These are phyloP conservation scores for Saccopteryx bilineata DNA, from an alignment of 2,113 vertebrate species.

Conservation along the genomic window DNA sequence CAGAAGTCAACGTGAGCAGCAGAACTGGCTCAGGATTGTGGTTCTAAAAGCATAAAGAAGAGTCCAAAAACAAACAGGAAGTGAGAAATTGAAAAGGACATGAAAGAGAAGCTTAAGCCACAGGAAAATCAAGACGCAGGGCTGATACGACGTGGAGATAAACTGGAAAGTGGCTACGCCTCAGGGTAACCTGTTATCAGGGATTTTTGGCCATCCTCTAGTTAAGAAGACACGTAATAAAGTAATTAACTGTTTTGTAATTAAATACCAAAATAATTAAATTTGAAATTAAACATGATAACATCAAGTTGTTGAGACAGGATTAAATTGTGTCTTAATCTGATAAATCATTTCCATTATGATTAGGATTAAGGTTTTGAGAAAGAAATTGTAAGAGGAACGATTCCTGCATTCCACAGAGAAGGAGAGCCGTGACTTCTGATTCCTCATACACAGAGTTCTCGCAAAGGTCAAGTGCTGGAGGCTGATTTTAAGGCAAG, in stretches of 20 bases:
- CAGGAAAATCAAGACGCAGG: constrained; percentile 7
- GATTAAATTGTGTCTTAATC: constrained; percentile 87
- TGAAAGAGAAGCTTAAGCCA: not conserved
- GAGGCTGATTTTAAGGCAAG: not conserved
- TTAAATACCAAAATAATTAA: constrained; percentile 90
- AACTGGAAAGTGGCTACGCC: constrained; percentile 61
- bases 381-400: constrained; percentile 47
- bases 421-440: not conserved
- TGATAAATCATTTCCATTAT: constrained; percentile 85
- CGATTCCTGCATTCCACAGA: not conserved
- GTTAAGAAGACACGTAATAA: constrained; percentile 85
- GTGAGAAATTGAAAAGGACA: not conserved
- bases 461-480: not conserved
- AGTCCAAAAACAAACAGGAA: fast-evolving
- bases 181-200: constrained; percentile 65
- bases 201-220: constrained; percentile 77
- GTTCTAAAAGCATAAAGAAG: not conserved
- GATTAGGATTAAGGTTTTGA: constrained; percentile 71
- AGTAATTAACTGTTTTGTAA: constrained; percentile 87
- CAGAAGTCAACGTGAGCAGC: not conserved
- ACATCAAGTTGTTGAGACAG: constrained; percentile 85
- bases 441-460: not conserved
- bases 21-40: not conserved
- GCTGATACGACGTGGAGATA: not conserved
- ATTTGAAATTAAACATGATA: constrained; percentile 86